Percentiles rank a stretch among this genome's conserved stretches.
These are phyloP conservation scores for Nysson spinosus DNA, from an alignment of 2,888 invertebrate species.

Conservation along the genomic window DNA sequence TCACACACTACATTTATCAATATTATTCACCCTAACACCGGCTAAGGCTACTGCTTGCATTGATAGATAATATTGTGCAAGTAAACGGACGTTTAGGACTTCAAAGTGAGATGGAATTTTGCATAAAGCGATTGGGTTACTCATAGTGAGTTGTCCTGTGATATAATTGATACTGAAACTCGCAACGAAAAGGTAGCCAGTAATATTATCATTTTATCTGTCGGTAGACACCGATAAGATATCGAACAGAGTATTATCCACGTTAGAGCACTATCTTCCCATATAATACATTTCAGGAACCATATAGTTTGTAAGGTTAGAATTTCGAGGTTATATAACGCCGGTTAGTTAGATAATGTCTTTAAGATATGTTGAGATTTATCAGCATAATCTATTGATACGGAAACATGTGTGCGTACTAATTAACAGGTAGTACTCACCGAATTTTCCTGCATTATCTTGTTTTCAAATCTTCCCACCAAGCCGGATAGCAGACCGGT, in stretches of 20 bases:
- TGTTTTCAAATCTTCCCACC: slow-evolving; percentile 44
- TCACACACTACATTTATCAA: slow-evolving; percentile 39
- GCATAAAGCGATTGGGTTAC: slow-evolving; percentile 33
- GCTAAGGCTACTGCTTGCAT: slow-evolving; percentile 42
- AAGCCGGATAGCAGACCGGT: slow-evolving; percentile 1
- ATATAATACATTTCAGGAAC: neutral
- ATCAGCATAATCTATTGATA: neutral
- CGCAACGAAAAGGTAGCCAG: slow-evolving; percentile 8
- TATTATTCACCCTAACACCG: slow-evolving; percentile 37
- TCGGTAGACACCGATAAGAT: slow-evolving; percentile 51
- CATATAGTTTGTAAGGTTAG: slow-evolving; percentile 33
- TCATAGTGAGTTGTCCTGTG: slow-evolving; percentile 44
- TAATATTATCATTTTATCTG: slow-evolving; percentile 27
- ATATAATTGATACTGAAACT: slow-evolving; percentile 38
- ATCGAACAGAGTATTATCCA: slow-evolving; percentile 4
- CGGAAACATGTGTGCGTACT: neutral
- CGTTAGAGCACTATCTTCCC: slow-evolving; percentile 4
- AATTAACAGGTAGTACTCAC: slow-evolving; percentile 39
- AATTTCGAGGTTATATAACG: slow-evolving; percentile 34
- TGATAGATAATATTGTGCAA: slow-evolving; percentile 48
- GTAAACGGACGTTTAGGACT: slow-evolving; percentile 39
- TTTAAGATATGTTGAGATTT: neutral
- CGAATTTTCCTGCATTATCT: slow-evolving; percentile 67
- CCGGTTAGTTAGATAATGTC: neutral
- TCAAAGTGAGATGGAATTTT: slow-evolving; percentile 49